Percentiles rank a stretch among this genome's conserved stretches.
phyloP scores from a whole-genome alignment of 2,113 vertebrate genomes.

The Zosterops pallidus region DNA sequence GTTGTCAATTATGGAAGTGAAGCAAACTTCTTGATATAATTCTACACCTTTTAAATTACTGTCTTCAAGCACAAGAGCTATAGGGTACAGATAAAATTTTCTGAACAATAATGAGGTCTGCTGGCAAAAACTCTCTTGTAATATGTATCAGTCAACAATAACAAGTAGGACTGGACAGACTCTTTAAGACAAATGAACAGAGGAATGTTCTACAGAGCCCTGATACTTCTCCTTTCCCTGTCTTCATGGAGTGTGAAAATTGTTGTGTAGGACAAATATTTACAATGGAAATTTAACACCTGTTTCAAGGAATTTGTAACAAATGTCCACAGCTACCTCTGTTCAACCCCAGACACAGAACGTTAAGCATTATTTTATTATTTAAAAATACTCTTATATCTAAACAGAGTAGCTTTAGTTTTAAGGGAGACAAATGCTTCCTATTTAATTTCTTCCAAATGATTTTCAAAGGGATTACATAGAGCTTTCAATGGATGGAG shows the following conservation, averaged over 20 bases:
- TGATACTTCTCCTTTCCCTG: neutral
- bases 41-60: neutral
- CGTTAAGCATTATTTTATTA: neutral
- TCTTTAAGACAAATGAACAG: neutral
- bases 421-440: neutral
- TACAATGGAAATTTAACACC: neutral
- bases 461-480: neutral
- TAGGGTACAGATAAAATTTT: neutral
- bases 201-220: neutral
- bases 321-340: neutral
- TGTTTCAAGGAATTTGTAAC: neutral
- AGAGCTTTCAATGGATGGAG: neutral
- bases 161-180: neutral
- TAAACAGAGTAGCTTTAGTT: neutral
- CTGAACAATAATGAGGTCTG: neutral
- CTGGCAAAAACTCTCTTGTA: neutral
- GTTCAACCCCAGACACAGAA: neutral
- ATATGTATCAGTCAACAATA: neutral
- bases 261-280: neutral
- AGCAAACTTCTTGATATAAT: neutral
- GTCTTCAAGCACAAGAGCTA: neutral
- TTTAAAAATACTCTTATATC: neutral
- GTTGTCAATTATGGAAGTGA: neutral
- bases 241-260: neutral
- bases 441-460: neutral